Conservation (phyloP, 2,797 vertebrate genomes). For the Silurus lanzhouensis region DNA sequence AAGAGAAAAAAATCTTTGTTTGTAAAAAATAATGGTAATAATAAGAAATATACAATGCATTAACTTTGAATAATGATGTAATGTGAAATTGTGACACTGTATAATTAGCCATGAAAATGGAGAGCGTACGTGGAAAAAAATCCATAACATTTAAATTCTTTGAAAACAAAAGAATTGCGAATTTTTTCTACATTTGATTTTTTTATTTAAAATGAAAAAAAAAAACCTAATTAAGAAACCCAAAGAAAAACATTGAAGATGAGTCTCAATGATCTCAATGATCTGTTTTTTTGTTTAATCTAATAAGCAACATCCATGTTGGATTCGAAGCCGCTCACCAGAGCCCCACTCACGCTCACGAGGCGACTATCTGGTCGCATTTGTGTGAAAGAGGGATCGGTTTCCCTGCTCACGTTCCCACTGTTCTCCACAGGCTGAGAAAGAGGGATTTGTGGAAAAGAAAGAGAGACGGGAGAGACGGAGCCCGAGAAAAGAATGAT, state of each 20-base stretch:
- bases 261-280: too few species aligned
- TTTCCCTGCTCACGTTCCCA: constrained; percentile 38
- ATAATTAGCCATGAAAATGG: background rate
- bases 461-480: constrained; percentile 54
- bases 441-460: constrained; percentile 44
- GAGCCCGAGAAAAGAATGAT: constrained; percentile 59
- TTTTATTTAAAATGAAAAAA: background rate
- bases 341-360: constrained; percentile 38
- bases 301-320: background rate
- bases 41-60: too few species aligned
- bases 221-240: background rate
- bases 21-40: background rate
- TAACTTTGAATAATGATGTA: background rate
- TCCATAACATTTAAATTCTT: background rate
- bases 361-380: constrained; percentile 18
- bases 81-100: background rate
- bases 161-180: background rate
- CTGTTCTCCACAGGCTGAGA: constrained; percentile 42
- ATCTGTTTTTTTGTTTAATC: background rate
- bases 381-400: constrained; percentile 33
- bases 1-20: background rate
- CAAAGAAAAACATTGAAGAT: background rate
- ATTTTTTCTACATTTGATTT: background rate
- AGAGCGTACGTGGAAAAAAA: background rate
- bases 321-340: background rate